phyloP scores from a whole-genome alignment of 2,113 vertebrate genomes.

The Xenopus borealis region DNA sequence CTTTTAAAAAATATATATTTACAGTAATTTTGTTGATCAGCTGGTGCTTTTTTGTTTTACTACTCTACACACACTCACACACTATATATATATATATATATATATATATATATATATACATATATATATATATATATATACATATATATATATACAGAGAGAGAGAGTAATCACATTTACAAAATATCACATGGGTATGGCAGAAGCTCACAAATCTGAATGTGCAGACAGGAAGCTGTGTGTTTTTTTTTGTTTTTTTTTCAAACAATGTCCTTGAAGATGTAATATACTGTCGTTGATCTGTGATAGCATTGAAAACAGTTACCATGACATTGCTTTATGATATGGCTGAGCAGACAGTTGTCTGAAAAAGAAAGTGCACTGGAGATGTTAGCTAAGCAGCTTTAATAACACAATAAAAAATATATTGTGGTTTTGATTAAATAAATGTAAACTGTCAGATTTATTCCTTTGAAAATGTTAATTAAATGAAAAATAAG shows the following conservation, averaged over 20 bases:
- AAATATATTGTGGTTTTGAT: conserved; percentile 39
- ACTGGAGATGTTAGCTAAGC: conserved; percentile 22
- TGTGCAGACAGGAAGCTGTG: conserved; percentile 24
- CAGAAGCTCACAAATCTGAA: conserved; percentile 19
- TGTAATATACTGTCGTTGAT: conserved; percentile 38
- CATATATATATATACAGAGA: background rate
- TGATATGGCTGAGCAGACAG: conserved; percentile 33
- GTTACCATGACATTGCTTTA: conserved; percentile 42
- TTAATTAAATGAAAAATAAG: background rate
- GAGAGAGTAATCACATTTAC: conserved; percentile 1
- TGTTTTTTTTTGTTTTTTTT: conserved; percentile 13
- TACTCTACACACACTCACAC: too few relatives aligned
- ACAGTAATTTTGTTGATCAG: too few relatives aligned
- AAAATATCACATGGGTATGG: conserved; percentile 18
- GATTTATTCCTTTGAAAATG: background rate
- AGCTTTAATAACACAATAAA: conserved; percentile 34
- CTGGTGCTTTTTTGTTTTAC: too few relatives aligned
- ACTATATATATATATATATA: too few relatives aligned
- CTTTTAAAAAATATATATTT: too few relatives aligned
- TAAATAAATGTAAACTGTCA: conserved; percentile 37
- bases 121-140: too few relatives aligned
- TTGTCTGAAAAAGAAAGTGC: conserved; percentile 22
- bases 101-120: too few relatives aligned
- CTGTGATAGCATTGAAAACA: conserved; percentile 42
- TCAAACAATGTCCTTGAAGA: conserved; percentile 42